Base-by-base conservation (phyloP, 2,113 vertebrate genomes). In the Uria lomvia region DNA sequence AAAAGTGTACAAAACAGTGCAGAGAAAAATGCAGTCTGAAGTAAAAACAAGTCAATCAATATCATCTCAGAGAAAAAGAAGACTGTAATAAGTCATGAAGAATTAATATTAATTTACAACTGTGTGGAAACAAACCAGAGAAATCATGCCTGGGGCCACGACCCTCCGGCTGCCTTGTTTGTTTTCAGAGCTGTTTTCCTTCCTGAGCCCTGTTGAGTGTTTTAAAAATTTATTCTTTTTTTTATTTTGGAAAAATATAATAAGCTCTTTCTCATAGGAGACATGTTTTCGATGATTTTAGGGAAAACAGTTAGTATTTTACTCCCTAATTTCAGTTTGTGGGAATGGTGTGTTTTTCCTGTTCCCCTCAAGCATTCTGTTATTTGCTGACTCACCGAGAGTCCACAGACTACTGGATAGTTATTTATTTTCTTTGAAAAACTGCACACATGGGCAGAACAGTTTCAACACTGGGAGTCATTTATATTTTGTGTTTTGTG, bases 91-190 rank as follows among this genome's bases (percentile, higher is more conserved):
- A 96, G 76, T 91, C 32, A 79, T n/a, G 18, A 94, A 80, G 63
- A 93, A 92, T 92, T 94, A 94, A 92, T 91, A 95, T 73, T 92
- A 87, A 92, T 86, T 94, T 95, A 73, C 18, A 83, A 56, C 20
- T 42, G 3, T 74, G 17, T 85, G 40, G 76, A 91, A 94, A 72
- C 4, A 88, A 94, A 91, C 55, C 47, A 84, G 32, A 86, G 36
- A 92, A 87, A 65, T 91, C 40, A 66, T 49, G 49, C 62, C 20
- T 42, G 32, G 29, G 42, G 68, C 12, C 2, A 58, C 55, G 77
- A 82, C 70, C 66, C 32, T 89, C 9, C 2, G 30, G 42, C 15
- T 79, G 8, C 22, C 62, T 29, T 96, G 49, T 94, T 95, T 63
- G 45, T 82, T 89, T 95, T 76, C 45, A 82, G 38, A 76, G 19